Conservation (phyloP, 1,140 invertebrate species). For the Leptinotarsa texana region DNA sequence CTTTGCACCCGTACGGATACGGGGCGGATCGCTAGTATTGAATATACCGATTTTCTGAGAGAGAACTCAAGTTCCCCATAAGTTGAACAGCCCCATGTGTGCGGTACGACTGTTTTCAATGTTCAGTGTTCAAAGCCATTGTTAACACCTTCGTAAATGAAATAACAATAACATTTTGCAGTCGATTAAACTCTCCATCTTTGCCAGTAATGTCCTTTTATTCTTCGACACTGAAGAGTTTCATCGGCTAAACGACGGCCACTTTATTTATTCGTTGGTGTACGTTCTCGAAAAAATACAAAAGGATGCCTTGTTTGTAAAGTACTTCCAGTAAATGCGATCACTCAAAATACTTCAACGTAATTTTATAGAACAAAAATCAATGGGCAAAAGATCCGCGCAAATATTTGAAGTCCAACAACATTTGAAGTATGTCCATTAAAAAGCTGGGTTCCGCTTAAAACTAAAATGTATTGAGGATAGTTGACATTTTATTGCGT, state of each 20-base stretch:
- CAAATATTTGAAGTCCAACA: constrained; percentile 41
- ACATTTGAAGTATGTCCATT: constrained; percentile 46
- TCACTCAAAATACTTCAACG: constrained; percentile 42
- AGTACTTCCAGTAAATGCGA: constrained; percentile 42
- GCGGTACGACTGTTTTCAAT: not conserved
- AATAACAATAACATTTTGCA: constrained; percentile 22
- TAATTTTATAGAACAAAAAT: constrained; percentile 47
- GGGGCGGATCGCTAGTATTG: no score
- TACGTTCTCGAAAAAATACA: constrained; percentile 27
- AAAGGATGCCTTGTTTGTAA: constrained; percentile 39
- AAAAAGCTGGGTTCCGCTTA: constrained; percentile 36
- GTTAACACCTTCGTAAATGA: constrained; percentile 15
- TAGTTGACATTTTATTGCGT: constrained; percentile 42
- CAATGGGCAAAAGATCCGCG: constrained; percentile 41
- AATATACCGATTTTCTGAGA: no score
- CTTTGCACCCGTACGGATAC: no score
- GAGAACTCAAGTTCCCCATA: not conserved
- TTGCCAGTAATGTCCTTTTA: constrained; percentile 16
- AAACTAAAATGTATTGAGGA: constrained; percentile 44
- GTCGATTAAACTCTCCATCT: constrained; percentile 20
- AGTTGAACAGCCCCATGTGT: not conserved
- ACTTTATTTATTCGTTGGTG: constrained; percentile 7
- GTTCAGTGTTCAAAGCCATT: not conserved
- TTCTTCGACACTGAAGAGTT: constrained; percentile 5
- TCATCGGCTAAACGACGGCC: not conserved